Evolutionary conservation across 2,888 invertebrate genomes (phyloP), one percentile per base, ranked within the genome.

Genomic region (Chesias legatella): DNA sequence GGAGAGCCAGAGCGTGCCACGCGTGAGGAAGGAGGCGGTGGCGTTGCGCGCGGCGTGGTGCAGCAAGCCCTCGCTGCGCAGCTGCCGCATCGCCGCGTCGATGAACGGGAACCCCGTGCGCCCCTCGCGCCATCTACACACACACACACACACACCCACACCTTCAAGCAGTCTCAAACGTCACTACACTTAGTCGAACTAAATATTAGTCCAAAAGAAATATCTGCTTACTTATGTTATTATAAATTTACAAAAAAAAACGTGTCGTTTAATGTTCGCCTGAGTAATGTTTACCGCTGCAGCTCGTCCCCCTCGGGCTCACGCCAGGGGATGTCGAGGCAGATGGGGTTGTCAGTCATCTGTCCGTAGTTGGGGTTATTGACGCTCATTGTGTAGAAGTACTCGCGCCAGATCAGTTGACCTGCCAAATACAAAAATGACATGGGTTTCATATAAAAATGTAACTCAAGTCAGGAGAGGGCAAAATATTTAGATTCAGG

Each of bases 341-440:
- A 94, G 39, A 94, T 94, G 1, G 92, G 92, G 69, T 94, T 94
- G 40, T 80, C 85, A 10, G 88, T 83, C 91, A 94, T 93, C 60
- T 91, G 90, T 1, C 90, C 92, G 62, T 92, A 94, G 54, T 91
- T 82, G 0, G 90, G 90, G 69, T 94, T 94, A 62, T 92, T 91
- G 8, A 93, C 91, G 23, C 93, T 93, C 94, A 94, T 94, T 21
- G 93, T 92, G 73, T 94, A 94, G 74, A 94, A 94, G 58, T 93
- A 94, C 63, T 94, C 94, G 20, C 94, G 88, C 94, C 94, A 94
- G 24, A 94, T 91, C 21, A 94, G 71, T 62, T 94, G 94, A 0
- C 92, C 92, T 60, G 86, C 0, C 35, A 30, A 28, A 5, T 10
- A 82, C 21, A 29, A 10, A n/a, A 20, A 9, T 26, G 17, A 17